Percentiles rank a stretch among this genome's conserved stretches.
Conservation (phyloP, 2,888 invertebrate species). For the Tetanocera ferruginea region DNA sequence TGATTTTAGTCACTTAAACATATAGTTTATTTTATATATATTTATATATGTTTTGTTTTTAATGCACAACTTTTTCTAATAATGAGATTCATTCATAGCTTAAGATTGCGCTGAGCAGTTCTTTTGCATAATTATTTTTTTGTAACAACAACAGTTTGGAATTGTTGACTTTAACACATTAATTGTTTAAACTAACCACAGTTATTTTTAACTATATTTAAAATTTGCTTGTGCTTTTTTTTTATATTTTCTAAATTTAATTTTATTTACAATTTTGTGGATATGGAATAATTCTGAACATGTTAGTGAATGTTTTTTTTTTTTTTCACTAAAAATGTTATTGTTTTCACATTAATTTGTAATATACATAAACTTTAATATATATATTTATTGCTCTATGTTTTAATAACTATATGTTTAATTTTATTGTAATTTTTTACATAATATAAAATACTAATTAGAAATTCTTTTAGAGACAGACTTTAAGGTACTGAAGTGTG, state of each 20-base stretch:
- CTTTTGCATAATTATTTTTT: background rate
- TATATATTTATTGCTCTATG: background rate
- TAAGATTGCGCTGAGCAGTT: background rate
- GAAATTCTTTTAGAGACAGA: constrained; percentile 15
- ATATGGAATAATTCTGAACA: constrained; percentile 13
- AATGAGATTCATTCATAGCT: background rate
- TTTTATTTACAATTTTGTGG: background rate
- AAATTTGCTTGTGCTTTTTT: background rate
- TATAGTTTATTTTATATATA: background rate
- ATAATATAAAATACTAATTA: constrained; percentile 6
- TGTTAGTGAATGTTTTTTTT: background rate
- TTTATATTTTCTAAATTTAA: background rate
- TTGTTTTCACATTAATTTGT: background rate
- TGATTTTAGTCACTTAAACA: background rate
- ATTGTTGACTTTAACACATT: constrained; percentile 5
- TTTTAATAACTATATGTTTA: background rate
- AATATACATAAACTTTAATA: background rate
- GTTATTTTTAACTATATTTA: background rate
- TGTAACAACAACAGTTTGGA: background rate
- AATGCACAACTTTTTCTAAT: background rate
- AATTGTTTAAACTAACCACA: background rate
- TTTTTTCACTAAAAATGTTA: background rate
- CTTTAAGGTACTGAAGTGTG: constrained; percentile 30
- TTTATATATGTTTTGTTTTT: background rate
- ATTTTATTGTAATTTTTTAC: background rate